Conservation (phyloP, 2,888 invertebrate species). For the Xanthorhoe designata region DNA sequence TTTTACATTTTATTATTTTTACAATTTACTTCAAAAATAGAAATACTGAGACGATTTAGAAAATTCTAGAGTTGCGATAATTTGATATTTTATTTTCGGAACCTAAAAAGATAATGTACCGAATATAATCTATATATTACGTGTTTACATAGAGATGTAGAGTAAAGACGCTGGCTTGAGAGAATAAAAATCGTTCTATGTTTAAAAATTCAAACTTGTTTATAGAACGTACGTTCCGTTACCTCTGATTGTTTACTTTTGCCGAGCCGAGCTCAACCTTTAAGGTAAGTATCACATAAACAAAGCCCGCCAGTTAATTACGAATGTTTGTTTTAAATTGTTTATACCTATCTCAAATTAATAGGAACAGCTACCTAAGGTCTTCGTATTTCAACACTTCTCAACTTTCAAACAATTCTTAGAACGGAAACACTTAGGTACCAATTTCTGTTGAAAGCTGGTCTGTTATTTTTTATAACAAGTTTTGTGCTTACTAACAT, state of each 20-base stretch:
- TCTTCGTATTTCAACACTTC: constrained; percentile 41
- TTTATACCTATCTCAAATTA: constrained; percentile 34
- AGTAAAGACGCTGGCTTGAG: not conserved
- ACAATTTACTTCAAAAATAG: not conserved
- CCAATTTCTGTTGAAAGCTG: constrained; percentile 8
- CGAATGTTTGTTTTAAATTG: constrained; percentile 40
- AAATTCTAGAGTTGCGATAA: not conserved
- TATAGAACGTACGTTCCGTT: constrained; percentile 32
- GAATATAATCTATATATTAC: too few relatives aligned
- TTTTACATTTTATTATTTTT: constrained; percentile 14
- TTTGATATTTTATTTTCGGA: too few relatives aligned
- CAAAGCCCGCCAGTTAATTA: constrained; percentile 38
- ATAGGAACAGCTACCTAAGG: constrained; percentile 33
- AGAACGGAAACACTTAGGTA: constrained; percentile 26
- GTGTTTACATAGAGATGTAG: too few relatives aligned
- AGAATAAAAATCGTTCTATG: constrained; percentile 9
- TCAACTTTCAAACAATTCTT: constrained; percentile 30
- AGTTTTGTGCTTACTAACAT: not conserved
- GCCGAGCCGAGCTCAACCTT: constrained; percentile 30
- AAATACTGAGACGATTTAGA: not conserved
- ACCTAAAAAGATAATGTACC: too few relatives aligned
- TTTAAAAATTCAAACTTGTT: constrained; percentile 27
- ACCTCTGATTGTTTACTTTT: constrained; percentile 38
- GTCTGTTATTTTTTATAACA: constrained; percentile 6
- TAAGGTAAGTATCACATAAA: constrained; percentile 37